Evolutionary conservation across 2,888 invertebrate species (phyloP), one percentile per base, ranked within the genome.

Genomic region (Dryomyza anilis): DNA sequence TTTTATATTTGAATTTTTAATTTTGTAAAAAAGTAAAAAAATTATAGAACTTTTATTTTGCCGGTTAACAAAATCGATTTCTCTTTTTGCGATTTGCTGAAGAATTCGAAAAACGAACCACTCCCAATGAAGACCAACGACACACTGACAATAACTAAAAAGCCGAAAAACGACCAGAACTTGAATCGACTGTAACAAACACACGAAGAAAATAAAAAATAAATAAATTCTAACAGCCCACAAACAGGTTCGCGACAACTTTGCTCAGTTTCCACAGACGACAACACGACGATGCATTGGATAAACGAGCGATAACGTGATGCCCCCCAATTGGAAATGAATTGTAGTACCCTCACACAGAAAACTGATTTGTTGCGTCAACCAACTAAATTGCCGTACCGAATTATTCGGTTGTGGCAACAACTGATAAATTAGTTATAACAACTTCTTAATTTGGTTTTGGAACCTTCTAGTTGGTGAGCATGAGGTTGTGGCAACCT

Each of bases 81-180:
- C 21, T 50, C 23, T 50, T 50, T 43, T 43, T 43, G n/a, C n/a
- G n/a, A n/a, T n/a, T 5, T 12, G 36, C 14, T 23, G 19, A 1
- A 8, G 36, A 55, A 55, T 7, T 19, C 21, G 12, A 58, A 46
- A 29, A 58, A 14, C 16, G 14, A 57, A 76, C 76, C 76, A 72
- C 73, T 72, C 69, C 64, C 74, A 70, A 67, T 66, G 69, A 66
- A 58, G 68, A 70, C 64, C 72, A 67, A 53, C 61, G 70, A 72
- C 69, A 67, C 70, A 76, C 69, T 77, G 71, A 73, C 70, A 62
- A 25, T 57, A 48, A 21, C 33, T 39, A 29, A 23, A 36, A 4
- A 16, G 39, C 21, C 33, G 46, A 62, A 66, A 57, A 43, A 57
- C 52, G 21, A 61, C 30, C 48, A 65, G 46, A 65, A 62, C 65